These are phyloP conservation scores for Amblyjoppa fuscipennis DNA, from an alignment of 2,888 invertebrate genomes.

Conservation along the genomic window DNA sequence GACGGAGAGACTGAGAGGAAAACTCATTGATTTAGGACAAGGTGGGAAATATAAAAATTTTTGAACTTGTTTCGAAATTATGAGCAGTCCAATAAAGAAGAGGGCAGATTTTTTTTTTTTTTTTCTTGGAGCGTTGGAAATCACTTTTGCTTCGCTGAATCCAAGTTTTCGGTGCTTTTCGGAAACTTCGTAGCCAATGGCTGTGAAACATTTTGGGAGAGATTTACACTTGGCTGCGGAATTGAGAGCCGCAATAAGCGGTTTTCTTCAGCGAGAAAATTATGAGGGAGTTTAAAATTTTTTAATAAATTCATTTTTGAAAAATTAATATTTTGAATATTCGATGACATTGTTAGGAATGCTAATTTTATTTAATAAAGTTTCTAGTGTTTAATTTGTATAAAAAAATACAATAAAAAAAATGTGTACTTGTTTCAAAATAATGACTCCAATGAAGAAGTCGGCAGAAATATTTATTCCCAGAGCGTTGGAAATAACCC, in stretches of 20 bases:
- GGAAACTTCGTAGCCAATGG: neutral
- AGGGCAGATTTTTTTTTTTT: neutral
- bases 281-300: no score
- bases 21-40: conserved; percentile 56
- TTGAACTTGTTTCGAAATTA: neutral
- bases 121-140: neutral
- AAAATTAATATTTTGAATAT: no score
- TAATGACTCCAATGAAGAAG: conserved; percentile 35
- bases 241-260: neutral
- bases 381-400: neutral
- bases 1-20: neutral
- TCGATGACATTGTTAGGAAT: no score
- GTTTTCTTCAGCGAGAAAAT: neutral
- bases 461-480: no score
- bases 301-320: no score
- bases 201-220: conserved; percentile 32
- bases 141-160: neutral
- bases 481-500: neutral
- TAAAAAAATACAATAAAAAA: neutral
- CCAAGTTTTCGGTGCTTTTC: neutral
- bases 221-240: conserved; percentile 3
- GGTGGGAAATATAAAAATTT: neutral
- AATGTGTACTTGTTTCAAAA: neutral
- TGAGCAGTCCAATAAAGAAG: neutral
- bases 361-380: no score